Percentiles rank a stretch among this genome's conserved stretches.
Evolutionary conservation across 2,888 invertebrate species (phyloP).

Genomic region (Neria commutata): DNA sequence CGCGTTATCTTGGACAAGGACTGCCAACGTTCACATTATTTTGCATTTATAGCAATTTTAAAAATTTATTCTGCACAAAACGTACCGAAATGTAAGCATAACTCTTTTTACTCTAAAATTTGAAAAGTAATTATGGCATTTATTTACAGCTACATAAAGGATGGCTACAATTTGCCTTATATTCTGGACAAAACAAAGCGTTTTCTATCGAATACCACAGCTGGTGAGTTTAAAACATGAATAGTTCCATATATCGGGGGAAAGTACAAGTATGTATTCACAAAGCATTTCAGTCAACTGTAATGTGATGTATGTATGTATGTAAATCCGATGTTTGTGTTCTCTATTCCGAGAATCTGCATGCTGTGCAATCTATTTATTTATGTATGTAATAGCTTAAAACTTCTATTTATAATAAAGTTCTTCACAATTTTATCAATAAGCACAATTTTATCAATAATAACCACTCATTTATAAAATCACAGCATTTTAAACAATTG

Average conservation of each 20-base stretch:
- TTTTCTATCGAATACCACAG: constrained; percentile 61
- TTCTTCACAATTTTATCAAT: no score
- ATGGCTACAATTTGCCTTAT: constrained; percentile 62
- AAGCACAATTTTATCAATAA: no score
- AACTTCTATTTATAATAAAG: no score
- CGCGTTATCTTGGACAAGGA: constrained; percentile 60
- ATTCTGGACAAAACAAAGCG: constrained; percentile 62
- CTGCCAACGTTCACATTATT: constrained; percentile 61
- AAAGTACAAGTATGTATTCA: background rate
- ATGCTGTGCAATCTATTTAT: no score
- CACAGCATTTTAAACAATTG: no score
- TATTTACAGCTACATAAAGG: constrained; percentile 56
- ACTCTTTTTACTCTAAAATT: constrained; percentile 5
- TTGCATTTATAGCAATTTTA: constrained; percentile 63
- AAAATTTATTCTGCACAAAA: constrained; percentile 62
- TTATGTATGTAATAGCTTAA: no score
- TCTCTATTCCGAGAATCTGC: background rate
- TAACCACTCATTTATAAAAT: no score
- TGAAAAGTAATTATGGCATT: no score
- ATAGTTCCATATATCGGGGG: background rate
- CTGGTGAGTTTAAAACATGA: constrained; percentile 51
- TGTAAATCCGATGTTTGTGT: background rate
- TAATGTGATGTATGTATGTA: background rate
- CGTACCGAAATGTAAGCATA: constrained; percentile 60
- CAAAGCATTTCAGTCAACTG: background rate